Evolutionary conservation across 2,113 vertebrate species (phyloP), one percentile per base, ranked within the genome.

Genomic region (Gobiocypris rarus): DNA sequence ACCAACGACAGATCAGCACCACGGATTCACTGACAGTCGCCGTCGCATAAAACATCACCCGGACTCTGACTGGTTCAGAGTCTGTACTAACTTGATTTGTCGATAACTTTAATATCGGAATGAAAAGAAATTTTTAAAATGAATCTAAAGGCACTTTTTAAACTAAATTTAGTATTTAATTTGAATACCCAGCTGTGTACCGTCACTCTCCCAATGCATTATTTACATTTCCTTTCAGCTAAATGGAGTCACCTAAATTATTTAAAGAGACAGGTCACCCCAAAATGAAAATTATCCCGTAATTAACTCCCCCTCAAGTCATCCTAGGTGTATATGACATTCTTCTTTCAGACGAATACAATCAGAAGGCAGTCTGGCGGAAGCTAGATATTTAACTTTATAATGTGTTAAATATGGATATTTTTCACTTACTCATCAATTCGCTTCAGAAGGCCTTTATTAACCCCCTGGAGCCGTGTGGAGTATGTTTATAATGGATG

Each of bases 1-100:
- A 97, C 97, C 92, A 94, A 97, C 1, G 97, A 97, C 91, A 95
- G 96, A 90, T 97, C 97, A 0, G 92, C 94, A 1, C 97, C 96
- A 26, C 89, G 91, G 56, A 94, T 96, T 63, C 93, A 89, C 59
- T 95, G 91, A 94, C 56, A 74, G 9, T 5, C 1, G 28, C 1
- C 14, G 61, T 15, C 22, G 26, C 58, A 31, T 45, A 61, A 17
- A 41, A 31, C 26, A 31, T n/a, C 59, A 10, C 48, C 2, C n/a
- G 14, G 26, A 76, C 52, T 19, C 52, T 77, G 22, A 74, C 71
- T 43, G 48, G 9, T 45, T 70, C 52, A 24, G 54, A n/a, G 48
- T 76, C 59, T 73, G 24, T 24, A 28, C 19, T 45, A 69, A 56
- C 22, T 19, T 22, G 26, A 14, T 73, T 45, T 54, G 22, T 13